Percentiles rank a stretch among this genome's conserved stretches.
These are phyloP conservation scores for Anolis sagrei DNA, from an alignment of 2,113 vertebrate species.

Conservation along the genomic window DNA sequence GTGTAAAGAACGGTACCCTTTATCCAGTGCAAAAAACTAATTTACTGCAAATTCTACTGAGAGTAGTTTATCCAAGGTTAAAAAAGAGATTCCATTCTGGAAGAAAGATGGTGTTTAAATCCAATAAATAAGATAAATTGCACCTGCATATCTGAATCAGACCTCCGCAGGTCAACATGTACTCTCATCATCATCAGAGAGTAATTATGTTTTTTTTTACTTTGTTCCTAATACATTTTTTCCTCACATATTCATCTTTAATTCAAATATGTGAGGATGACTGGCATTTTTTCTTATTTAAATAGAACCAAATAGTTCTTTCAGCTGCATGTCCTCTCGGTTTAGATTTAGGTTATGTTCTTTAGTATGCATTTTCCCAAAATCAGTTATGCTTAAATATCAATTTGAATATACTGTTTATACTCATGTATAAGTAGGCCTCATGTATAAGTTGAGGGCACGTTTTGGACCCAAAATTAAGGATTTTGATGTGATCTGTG, in stretches of 20 bases:
- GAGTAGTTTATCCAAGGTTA: not conserved
- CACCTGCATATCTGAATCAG: not conserved
- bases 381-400: not conserved
- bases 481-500: no score
- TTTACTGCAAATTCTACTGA: no score
- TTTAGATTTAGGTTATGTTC: not conserved
- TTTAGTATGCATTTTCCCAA: no score
- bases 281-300: conserved; percentile 7
- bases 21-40: no score
- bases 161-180: not conserved
- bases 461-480: no score
- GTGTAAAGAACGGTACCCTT: no score
- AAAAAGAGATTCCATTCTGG: no score
- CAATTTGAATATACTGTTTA: not conserved
- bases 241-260: not conserved
- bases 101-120: no score
- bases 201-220: not conserved
- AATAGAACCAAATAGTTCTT: not conserved
- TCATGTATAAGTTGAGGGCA: no score
- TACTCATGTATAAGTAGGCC: no score
- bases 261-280: not conserved
- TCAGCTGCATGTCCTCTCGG: no score
- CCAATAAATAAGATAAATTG: not conserved
- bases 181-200: conserved; percentile 11
- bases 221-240: not conserved